Evolutionary conservation across 2,888 invertebrate species (phyloP), one percentile per base, ranked within the genome.

Genomic region (Parapristionchus giblindavisi): DNA sequence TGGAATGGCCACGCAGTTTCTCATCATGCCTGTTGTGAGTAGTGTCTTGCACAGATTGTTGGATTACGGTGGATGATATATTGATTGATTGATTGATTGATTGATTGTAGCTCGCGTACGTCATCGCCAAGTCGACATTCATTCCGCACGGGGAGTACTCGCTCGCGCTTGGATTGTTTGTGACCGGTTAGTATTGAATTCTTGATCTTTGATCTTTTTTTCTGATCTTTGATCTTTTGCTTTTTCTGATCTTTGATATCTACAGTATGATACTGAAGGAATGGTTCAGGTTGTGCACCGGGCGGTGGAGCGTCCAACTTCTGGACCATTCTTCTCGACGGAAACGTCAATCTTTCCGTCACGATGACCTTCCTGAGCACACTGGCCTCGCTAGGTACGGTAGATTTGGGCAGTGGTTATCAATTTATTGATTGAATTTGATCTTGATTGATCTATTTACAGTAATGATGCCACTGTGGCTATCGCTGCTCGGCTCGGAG

Each of bases 361-460:
- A 93, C 97, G 24, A 96, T 98, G 96, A 98, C 97, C 0, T 92
- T 95, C 11, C 90, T 95, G 75, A 93, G 94, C 77, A 96, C 95
- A 2, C 89, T 96, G 5, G 92, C 93, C 0, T 93, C 96, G 0
- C 93, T 97, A 85, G 94, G 93, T 92, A 89, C 89, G 89, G 51
- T n/a, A 63, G 32, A 54, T 14, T 61, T 3, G 48, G 43, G 36
- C 1, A 38, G 27, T 58, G n/a, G 27, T 58, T 58, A 58, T 21
- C 24, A 11, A 11, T n/a, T 51, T 58, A n/a, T 58, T 58, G 11
- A 17, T 58, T 29, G 11, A 38, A 63, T n/a, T 11, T 63, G 36
- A 14, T 17, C 29, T 63, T 34, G n/a, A 14, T 21, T 54, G n/a
- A 29, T 52, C 36, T 34, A 24, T 38, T 84, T 86, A 34, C 85